phyloP scores from a whole-genome alignment of 2,797 vertebrate genomes.

The Trachops cirrhosus region DNA sequence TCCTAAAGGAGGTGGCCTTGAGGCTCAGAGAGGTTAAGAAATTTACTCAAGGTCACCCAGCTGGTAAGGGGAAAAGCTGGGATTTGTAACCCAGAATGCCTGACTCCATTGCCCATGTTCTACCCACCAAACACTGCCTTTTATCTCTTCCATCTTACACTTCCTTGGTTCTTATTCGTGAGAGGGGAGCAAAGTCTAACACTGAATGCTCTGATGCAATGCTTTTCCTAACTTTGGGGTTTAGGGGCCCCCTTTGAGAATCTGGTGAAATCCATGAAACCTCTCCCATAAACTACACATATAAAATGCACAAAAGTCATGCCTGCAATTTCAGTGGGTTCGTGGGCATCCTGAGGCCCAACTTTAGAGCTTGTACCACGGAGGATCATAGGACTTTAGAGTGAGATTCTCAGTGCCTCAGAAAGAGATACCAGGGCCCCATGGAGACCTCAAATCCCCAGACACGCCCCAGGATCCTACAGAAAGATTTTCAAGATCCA shows the following conservation, averaged over 20 bases:
- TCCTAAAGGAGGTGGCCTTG: background rate
- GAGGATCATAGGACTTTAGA: background rate
- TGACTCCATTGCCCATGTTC: background rate
- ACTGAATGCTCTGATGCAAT: background rate
- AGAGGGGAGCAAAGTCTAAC: background rate
- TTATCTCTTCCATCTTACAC: background rate
- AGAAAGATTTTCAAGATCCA: background rate
- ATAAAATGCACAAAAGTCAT: background rate
- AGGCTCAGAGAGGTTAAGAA: slow-evolving; percentile 15
- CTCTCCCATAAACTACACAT: background rate
- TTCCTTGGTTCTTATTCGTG: background rate
- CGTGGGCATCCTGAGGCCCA: background rate
- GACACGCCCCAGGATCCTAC: background rate
- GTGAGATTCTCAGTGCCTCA: background rate
- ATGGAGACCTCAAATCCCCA: background rate
- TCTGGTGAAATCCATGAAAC: background rate
- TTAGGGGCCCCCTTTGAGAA: background rate
- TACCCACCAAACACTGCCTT: background rate
- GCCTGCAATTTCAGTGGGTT: background rate
- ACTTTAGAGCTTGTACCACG: background rate
- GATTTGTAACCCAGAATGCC: background rate
- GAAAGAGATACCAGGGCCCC: background rate
- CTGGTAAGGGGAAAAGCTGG: background rate
- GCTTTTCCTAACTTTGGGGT: background rate
- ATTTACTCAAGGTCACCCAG: background rate